These are phyloP conservation scores for Leptinotarsa rubiginosa DNA, from an alignment of 2,888 invertebrate species.

Conservation along the genomic window DNA sequence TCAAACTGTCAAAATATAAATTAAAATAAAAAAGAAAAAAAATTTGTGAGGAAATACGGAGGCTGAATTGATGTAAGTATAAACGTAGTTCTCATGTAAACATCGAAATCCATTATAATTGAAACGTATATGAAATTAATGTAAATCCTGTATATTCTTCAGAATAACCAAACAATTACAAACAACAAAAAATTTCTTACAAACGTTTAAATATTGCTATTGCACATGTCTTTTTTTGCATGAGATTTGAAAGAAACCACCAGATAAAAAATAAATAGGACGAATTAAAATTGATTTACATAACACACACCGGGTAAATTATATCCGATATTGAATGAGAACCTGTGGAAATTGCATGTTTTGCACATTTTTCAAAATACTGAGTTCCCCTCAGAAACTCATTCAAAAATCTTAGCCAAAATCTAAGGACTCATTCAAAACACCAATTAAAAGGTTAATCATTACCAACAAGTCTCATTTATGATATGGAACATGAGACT, in stretches of 20 bases:
- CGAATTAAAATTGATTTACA: slow-evolving; percentile 21
- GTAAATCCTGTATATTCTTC: background rate
- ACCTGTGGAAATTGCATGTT: background rate
- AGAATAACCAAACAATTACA: slow-evolving; percentile 1
- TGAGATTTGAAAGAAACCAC: slow-evolving; percentile 28
- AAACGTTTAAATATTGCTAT: slow-evolving; percentile 30
- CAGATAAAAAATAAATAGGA: slow-evolving; percentile 27
- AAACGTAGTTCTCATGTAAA: background rate
- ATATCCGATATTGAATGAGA: slow-evolving; percentile 13
- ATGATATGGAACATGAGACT: slow-evolving; percentile 28
- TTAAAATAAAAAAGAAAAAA: too few relatives aligned
- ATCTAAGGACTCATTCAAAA: slow-evolving; percentile 31
- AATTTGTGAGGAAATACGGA: too few relatives aligned
- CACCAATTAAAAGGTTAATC: slow-evolving; percentile 27
- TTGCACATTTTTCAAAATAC: background rate
- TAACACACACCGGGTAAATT: slow-evolving; percentile 22
- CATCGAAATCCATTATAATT: background rate
- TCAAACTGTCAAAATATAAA: too few relatives aligned
- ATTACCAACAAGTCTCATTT: slow-evolving; percentile 12
- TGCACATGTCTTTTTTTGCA: slow-evolving; percentile 41
- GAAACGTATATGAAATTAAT: background rate
- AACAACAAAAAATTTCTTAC: slow-evolving; percentile 3
- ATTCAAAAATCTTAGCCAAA: slow-evolving; percentile 24
- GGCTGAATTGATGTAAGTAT: too few relatives aligned
- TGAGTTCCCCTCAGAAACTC: slow-evolving; percentile 28